These are phyloP conservation scores for Philhelius pedissequus DNA, from an alignment of 2,888 invertebrate genomes.

Conservation along the genomic window DNA sequence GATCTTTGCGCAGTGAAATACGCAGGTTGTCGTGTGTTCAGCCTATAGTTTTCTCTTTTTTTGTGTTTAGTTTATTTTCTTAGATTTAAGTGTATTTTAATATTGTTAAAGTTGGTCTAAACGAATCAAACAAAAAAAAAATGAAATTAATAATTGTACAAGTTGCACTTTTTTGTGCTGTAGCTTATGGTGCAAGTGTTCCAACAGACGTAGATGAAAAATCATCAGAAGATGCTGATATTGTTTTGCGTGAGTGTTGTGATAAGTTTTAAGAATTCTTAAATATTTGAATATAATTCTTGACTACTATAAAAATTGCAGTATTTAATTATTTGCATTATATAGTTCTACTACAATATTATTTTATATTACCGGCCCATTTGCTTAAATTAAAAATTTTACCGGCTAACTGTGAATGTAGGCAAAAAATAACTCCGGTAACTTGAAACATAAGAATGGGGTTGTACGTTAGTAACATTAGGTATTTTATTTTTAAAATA, in stretches of 20 bases:
- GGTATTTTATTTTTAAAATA: too few relatives aligned
- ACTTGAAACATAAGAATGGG: too few relatives aligned
- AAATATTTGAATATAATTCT: too few relatives aligned
- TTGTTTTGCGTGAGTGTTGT: slow-evolving; percentile 57
- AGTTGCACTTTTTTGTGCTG: slow-evolving; percentile 47
- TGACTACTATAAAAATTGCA: too few relatives aligned
- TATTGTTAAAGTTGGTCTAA: neutral
- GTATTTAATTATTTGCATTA: too few relatives aligned
- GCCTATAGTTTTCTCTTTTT: neutral
- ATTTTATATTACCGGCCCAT: too few relatives aligned
- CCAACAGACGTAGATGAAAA: neutral
- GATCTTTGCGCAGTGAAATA: slow-evolving; percentile 60
- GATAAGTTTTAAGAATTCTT: neutral
- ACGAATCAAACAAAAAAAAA: neutral
- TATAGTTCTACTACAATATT: too few relatives aligned
- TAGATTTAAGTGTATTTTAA: neutral
- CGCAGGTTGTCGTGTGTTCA: slow-evolving; percentile 4
- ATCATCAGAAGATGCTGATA: slow-evolving; percentile 3
- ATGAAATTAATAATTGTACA: slow-evolving; percentile 55
- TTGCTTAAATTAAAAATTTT: too few relatives aligned
- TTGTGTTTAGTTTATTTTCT: neutral
- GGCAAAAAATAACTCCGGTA: too few relatives aligned
- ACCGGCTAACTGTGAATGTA: too few relatives aligned
- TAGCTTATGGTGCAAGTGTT: slow-evolving; percentile 41
- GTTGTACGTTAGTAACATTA: too few relatives aligned